Evolutionary conservation across 2,888 invertebrate species (phyloP), one percentile per base, ranked within the genome.

Genomic region (Penaeus monodon): DNA sequence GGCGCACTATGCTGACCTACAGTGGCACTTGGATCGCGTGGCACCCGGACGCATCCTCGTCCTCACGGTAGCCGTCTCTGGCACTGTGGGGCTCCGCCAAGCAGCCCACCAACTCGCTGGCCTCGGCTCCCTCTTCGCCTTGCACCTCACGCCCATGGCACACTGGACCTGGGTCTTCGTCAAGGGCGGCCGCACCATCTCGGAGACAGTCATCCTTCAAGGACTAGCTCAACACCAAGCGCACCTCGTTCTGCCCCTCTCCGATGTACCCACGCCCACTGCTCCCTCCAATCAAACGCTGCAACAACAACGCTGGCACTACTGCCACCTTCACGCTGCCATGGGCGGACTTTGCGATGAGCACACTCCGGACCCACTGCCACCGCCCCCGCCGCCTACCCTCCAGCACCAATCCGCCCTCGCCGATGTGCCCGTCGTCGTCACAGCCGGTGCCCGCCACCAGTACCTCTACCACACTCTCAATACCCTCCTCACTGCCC

Each of bases 81-180:
- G 87, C 29, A 77, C 79, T 57, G 38, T 77, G 22, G 87, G 81
- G 22, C 66, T 85, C 44, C 84, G 86, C 63, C 57, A 84, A 38
- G 82, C 82, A n/a, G 82, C 84, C 29, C 57, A 24, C n/a, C 66
- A n/a, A 49, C 68, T 86, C 22, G 76, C 73, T 27, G 66, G 57
- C 17, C 80, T 84, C n/a, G 89, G 89, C 20, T 88, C 89, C 17
- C 22, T 88, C 65, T 76, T 90, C 33, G 88, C 80, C 24, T n/a
- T 27, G 0, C 87, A 87, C 66, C 77, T 90, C 38, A 68, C 81
- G 33, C 79, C 86, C 33, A n/a, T 27, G 7, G 78, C 89, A 17
- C 86, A 84, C 74, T 90, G 89, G 89, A 86, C 88, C 10, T 90
- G 89, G 89, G 80, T 85, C 65, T 90, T 88, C 68, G 64, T 90